Evolutionary conservation across 2,888 invertebrate genomes (phyloP).

Genomic region (Mesorhabditis spiculigera): DNA sequence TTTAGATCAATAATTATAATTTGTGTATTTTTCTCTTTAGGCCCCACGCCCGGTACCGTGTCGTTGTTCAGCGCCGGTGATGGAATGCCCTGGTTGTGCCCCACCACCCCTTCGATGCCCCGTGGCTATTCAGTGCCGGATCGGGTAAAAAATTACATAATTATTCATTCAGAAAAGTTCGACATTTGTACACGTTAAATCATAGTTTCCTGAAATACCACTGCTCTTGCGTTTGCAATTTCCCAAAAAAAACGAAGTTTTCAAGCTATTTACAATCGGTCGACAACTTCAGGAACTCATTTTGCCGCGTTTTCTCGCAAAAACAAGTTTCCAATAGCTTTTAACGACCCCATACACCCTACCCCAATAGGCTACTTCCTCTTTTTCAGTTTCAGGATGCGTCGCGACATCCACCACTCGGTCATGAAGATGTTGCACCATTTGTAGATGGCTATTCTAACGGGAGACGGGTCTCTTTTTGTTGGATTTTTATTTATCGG

Average conservation of each 20-base stretch:
- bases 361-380: no score
- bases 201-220: not conserved
- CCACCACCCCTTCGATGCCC: conserved; percentile 26
- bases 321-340: no score
- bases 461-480: not conserved
- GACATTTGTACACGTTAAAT: not conserved
- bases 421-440: conserved; percentile 8
- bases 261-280: no score
- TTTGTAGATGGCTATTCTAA: not conserved
- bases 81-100: conserved; percentile 28
- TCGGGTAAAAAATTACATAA: not conserved
- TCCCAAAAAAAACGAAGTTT: not conserved
- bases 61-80: conserved; percentile 27
- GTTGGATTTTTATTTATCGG: not conserved
- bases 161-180: no score
- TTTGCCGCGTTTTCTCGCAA: no score
- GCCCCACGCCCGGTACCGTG: conserved; percentile 37
- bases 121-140: not conserved
- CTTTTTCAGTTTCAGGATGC: conserved; percentile 19
- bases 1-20: no score
- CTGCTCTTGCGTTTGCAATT: not conserved
- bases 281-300: no score
- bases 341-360: no score
- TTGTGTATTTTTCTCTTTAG: conserved; percentile 1
- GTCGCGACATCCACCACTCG: conserved; percentile 30